These are phyloP conservation scores for Ricordea florida DNA, from an alignment of 92 coral and sea anemone species.

Conservation along the genomic window DNA sequence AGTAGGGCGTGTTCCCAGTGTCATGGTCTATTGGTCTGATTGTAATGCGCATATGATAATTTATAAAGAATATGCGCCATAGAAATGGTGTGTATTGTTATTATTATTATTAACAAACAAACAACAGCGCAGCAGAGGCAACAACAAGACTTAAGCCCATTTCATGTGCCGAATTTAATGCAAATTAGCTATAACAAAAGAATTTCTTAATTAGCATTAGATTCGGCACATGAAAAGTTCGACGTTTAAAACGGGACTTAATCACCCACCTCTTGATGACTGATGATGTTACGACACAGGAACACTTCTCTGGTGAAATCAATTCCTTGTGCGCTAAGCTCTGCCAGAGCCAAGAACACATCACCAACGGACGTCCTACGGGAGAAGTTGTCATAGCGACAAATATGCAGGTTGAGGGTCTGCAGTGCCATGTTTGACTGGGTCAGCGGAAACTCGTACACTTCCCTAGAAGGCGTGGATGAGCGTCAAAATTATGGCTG, in stretches of 20 bases:
- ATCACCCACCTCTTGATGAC: constrained; percentile 77
- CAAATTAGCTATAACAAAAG: too few species aligned
- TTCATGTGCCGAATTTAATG: too few species aligned
- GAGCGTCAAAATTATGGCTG: too few species aligned
- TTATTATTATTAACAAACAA: too few species aligned
- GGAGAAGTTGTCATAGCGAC: constrained; percentile 93
- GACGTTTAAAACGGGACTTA: constrained; percentile 52
- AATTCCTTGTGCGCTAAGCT: constrained; percentile 94
- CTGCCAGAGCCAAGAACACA: constrained; percentile 93
- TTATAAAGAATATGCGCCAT: too few species aligned
- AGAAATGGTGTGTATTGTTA: too few species aligned
- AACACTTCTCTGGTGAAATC: constrained; percentile 89
- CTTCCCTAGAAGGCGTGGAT: constrained; percentile 41
- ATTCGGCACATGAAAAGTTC: constrained; percentile 78
- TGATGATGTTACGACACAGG: constrained; percentile 81
- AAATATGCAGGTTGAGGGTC: constrained; percentile 91
- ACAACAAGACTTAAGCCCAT: too few species aligned
- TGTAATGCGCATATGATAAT: too few species aligned
- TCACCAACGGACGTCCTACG: constrained; percentile 82
- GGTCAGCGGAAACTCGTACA: constrained; percentile 80
- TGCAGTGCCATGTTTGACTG: constrained; percentile 83
- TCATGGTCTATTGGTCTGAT: too few species aligned
- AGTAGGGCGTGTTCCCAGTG: too few species aligned
- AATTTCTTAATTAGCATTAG: too few species aligned
- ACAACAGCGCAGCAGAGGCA: too few species aligned